Base-by-base conservation (phyloP, 1,140 invertebrate genomes). In the Trachymyrmex septentrionalis region DNA sequence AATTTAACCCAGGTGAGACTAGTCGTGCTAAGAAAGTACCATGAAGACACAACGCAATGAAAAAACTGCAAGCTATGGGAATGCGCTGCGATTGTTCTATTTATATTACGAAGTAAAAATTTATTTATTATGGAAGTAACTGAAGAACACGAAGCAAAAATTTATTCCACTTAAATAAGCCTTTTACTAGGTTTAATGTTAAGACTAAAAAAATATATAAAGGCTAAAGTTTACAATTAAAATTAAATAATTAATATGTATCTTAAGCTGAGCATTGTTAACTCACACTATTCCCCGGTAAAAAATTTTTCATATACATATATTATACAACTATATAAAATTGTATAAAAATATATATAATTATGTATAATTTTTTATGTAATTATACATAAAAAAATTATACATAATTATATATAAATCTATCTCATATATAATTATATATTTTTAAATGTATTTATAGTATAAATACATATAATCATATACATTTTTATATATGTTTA, bases 51-150 rank as follows among this genome's bases (percentile, higher is more conserved):
- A 86, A 88, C 9, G 55, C 10, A 38, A 50, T 55, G 9, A 12
- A 38, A 67, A 87, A 88, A 72, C 19, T 14, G 30, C 67, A 88
- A 88, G 73, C 73, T 30, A 48, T 27, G 63, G 16, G 55, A 61
- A 75, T 14, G 59, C 10, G 24, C 34, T 53, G 48, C 34, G 55
- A 69, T 55, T 27, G 30, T 69, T n/a, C 53, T 57, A 24, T 57
- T 80, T 21, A n/a, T 9, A 21, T 14, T 14, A 71, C 7, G 16
- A 16, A 53, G 16, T 19, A 44, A 77, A 53, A 61, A 77, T 7
- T 81, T 55, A 50, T 64, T 59, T 63, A 9, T 53, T 27, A 24
- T 3, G 6, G 21, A 77, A 64, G 19, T 48, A 63, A 64, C 10
- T 77, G 16, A 77, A 76, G 55, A 9, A 71, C 21, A 48, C 4